phyloP scores from a whole-genome alignment of 2,113 vertebrate genomes.

The Cynocephalus volans region DNA sequence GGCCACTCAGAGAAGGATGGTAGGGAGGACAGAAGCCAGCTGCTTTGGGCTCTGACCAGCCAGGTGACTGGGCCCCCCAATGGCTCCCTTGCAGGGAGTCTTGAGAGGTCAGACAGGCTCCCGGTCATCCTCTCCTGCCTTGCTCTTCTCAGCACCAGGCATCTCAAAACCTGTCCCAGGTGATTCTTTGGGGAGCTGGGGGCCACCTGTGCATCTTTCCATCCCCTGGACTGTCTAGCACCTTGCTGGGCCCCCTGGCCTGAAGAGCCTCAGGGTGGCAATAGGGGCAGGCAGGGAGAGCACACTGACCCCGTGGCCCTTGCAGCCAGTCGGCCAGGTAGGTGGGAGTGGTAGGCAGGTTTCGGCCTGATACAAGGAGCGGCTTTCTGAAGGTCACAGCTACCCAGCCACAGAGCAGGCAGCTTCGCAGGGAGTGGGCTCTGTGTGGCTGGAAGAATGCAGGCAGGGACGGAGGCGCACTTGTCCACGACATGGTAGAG shows the following conservation, averaged over 20 bases:
- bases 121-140: rapidly evolving
- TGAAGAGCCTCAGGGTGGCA: neutral
- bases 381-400: neutral
- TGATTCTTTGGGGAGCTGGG: neutral
- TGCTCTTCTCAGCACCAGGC: neutral
- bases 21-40: neutral
- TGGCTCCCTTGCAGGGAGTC: neutral
- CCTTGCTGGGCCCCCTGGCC: neutral
- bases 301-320: neutral
- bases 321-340: neutral
- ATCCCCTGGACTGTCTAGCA: neutral
- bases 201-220: neutral
- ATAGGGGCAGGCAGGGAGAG: neutral
- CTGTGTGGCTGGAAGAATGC: neutral
- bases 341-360: neutral
- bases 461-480: neutral
- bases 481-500: neutral
- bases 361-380: neutral
- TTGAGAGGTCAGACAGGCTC: neutral
- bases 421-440: neutral
- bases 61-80: neutral
- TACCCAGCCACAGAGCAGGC: neutral
- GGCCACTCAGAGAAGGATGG: neutral
- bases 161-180: neutral
- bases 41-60: neutral